Conservation (phyloP, 1,140 invertebrate species). For the Aphaenogaster rudis region DNA sequence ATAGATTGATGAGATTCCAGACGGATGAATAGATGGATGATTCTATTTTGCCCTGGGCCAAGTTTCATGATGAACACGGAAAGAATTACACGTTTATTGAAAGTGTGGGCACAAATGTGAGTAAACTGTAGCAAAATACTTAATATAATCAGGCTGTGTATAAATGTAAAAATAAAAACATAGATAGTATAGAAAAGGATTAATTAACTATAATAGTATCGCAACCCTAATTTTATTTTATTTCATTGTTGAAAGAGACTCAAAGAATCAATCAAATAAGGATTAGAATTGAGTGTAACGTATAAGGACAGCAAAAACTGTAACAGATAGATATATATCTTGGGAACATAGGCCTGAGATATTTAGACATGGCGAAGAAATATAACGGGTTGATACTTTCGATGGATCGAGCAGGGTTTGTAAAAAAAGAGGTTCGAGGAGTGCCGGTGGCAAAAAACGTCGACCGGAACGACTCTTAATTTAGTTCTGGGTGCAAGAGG, state of each 20-base stretch:
- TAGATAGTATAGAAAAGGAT: too few relatives aligned
- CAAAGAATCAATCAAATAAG: background rate
- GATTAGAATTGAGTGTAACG: background rate
- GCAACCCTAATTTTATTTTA: background rate
- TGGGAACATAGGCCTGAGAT: background rate
- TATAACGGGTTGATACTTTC: constrained; percentile 43
- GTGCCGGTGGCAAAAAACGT: constrained; percentile 65
- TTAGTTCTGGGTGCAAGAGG: constrained; percentile 78
- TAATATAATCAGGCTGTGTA: background rate
- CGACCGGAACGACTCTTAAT: constrained; percentile 78
- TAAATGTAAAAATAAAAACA: background rate
- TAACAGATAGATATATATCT: background rate
- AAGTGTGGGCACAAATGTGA: background rate
- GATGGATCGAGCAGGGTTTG: constrained; percentile 8
- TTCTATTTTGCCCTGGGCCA: background rate
- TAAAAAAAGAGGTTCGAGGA: constrained; percentile 8
- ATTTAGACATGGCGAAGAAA: constrained; percentile 37
- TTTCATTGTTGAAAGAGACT: background rate
- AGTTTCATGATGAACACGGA: background rate
- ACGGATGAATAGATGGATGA: background rate
- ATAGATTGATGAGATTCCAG: background rate
- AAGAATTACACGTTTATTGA: background rate
- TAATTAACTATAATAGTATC: background rate
- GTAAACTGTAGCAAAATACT: background rate
- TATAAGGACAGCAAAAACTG: background rate